Conservation (phyloP, 2,113 vertebrate species). For the Oryzias melastigma region DNA sequence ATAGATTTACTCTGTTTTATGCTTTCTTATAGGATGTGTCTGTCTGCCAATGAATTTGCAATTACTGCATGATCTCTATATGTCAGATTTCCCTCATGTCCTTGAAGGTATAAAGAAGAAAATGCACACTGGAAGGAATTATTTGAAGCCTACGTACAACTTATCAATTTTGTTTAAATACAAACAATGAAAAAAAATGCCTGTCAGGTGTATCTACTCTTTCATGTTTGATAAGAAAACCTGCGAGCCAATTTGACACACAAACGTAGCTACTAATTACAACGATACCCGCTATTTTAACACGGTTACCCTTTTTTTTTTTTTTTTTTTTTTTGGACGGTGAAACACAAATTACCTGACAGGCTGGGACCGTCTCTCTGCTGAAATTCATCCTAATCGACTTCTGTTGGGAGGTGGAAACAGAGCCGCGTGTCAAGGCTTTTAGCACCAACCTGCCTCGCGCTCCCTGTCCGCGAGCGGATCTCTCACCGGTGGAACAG, state of each 20-base stretch:
- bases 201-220: constrained; percentile 26
- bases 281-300: constrained; percentile 19
- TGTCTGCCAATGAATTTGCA: not conserved
- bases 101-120: too few species aligned
- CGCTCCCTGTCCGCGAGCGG: constrained; percentile 19
- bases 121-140: too few species aligned
- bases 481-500: constrained; percentile 40
- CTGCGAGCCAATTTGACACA: constrained; percentile 8
- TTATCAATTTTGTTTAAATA: too few species aligned
- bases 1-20: too few species aligned
- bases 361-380: constrained; percentile 3
- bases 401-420: constrained; percentile 2
- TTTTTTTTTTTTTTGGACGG: not conserved
- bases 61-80: not conserved
- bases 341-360: constrained; percentile 46
- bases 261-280: constrained; percentile 25
- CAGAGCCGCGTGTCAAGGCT: constrained; percentile 6
- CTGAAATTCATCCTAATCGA: constrained; percentile 1
- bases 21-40: too few species aligned
- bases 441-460: constrained; percentile 7
- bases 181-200: too few species aligned
- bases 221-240: constrained; percentile 44
- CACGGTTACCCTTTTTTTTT: constrained; percentile 1
- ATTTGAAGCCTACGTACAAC: too few species aligned
- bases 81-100: too few species aligned